A percentile compares a stretch with the other conserved stretches of the same genome.
phyloP scores from a whole-genome alignment of 1,140 invertebrate genomes.

The Macrobrachium nipponense region DNA sequence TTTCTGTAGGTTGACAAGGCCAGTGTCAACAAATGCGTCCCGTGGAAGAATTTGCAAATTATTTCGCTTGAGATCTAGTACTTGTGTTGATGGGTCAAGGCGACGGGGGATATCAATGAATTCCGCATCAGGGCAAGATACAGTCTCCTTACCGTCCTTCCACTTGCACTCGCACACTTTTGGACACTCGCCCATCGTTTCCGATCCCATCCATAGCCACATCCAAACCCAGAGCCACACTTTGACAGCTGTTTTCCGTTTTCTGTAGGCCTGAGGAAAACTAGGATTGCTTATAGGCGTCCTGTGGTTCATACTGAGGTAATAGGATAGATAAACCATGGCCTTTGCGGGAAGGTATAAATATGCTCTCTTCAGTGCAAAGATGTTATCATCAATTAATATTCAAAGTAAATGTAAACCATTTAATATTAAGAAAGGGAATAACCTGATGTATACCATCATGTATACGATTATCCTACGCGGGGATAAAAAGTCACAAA shows the following conservation, averaged over 20 bases:
- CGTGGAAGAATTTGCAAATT: constrained; percentile 83
- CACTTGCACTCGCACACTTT: constrained; percentile 89
- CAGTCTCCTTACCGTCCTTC: constrained; percentile 91
- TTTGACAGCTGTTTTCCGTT: constrained; percentile 21
- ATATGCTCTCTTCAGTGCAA: background rate
- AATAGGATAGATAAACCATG: background rate
- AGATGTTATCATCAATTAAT: background rate
- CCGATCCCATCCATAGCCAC: constrained; percentile 50
- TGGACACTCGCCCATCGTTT: constrained; percentile 73
- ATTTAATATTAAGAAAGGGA: too few relatives aligned
- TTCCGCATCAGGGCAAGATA: constrained; percentile 83
- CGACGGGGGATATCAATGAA: constrained; percentile 64
- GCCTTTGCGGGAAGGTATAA: background rate
- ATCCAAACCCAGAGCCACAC: constrained; percentile 45
- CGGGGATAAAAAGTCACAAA: too few relatives aligned
- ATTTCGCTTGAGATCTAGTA: constrained; percentile 87
- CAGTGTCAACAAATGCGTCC: constrained; percentile 83
- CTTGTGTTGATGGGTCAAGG: constrained; percentile 72
- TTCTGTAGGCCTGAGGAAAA: constrained; percentile 23
- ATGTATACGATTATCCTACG: too few relatives aligned
- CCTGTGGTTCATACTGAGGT: constrained; percentile 15
- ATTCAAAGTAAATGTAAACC: background rate
- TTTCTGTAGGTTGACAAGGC: constrained; percentile 87
- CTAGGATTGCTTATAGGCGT: constrained; percentile 11
- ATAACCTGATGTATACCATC: too few relatives aligned